Base-by-base conservation (phyloP, 30 jellyfish, hydroid and myxozoan genomes). In the Catostylus mosaicus region DNA sequence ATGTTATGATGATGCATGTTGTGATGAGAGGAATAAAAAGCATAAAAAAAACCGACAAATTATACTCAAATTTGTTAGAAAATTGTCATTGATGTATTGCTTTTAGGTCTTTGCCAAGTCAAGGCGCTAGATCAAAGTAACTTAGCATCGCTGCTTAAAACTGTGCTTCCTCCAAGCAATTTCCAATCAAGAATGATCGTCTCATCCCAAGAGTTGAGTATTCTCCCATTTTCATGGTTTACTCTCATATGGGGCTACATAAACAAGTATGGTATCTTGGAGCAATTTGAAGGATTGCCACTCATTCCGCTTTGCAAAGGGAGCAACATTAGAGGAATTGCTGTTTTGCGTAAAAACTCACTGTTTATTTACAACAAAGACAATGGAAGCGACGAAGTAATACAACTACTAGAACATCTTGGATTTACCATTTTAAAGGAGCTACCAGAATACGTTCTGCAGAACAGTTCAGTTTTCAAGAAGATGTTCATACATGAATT, bases 261-360 rank as follows among this genome's bases (percentile, higher is more conserved):
- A 30, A 62, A 61, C 12, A 36, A 34, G 27, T 33, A 50, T 30
- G 54, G 78, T 1, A 60, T 65, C 20, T 14, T 79, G 1, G 61
- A n/a, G 30, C 3, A 34, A 19, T 45, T 89, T 23, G 82, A 80
- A 12, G 97, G 97, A n/a, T 22, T 89, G 40, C 90, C 93, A 3
- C 23, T 89, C 5, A 70, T 89, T 14, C 93, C 89, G 4, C 20
- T 73, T 47, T 6, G 5, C 24, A 5, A 23, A 16, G 64, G 65
- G 19, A 47, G 47, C 82, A 69, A 67, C 4, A 43, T 36, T 10
- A 60, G 30, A 20, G n/a, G 30, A 71, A 43, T 50, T 4, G 63
- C 63, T 50, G 35, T 50, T 12, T 18, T 51, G 47, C 37, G 24
- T 22, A 27, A 24, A n/a, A 47, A 6, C 5, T 73, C 84, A 8